Percentiles rank a stretch among this genome's conserved stretches.
Evolutionary conservation across 2,797 vertebrate species (phyloP).

Genomic region (Gallirallus australis): DNA sequence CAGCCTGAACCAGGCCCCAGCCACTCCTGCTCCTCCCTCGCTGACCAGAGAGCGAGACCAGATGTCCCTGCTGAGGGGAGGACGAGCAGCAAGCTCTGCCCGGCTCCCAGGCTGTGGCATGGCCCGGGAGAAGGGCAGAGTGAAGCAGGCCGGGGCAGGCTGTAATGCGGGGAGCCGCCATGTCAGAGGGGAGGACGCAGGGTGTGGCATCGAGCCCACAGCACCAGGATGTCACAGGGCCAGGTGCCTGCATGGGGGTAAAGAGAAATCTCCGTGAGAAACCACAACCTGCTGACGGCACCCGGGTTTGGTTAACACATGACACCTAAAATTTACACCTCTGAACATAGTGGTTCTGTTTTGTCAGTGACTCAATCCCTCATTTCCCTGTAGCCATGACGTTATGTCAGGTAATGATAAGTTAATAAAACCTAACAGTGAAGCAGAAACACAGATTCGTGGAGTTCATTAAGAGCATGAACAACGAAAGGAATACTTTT

Average conservation of each 20-base stretch:
- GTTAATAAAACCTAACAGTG: background rate
- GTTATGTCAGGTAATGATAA: background rate
- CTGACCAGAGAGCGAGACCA: background rate
- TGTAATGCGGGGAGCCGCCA: too few relatives aligned
- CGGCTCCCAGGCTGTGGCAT: too few relatives aligned
- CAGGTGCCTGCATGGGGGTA: too few relatives aligned
- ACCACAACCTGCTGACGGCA: accelerated
- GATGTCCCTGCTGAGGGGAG: background rate
- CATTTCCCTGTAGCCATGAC: background rate
- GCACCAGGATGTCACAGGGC: too few relatives aligned
- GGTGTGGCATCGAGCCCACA: accelerated
- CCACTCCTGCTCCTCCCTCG: background rate
- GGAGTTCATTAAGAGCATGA: background rate
- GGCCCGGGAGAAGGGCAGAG: background rate
- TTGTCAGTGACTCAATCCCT: background rate
- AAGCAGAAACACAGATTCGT: background rate
- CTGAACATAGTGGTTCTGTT: background rate
- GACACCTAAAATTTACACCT: background rate
- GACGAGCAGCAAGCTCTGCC: background rate
- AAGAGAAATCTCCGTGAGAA: background rate
- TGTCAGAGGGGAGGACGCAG: background rate
- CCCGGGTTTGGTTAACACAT: background rate
- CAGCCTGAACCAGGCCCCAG: accelerated
- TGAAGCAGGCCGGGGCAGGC: too few relatives aligned
- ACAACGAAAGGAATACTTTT: background rate